phyloP scores from a whole-genome alignment of 2,113 vertebrate species.

The Peucedramus taeniatus region DNA sequence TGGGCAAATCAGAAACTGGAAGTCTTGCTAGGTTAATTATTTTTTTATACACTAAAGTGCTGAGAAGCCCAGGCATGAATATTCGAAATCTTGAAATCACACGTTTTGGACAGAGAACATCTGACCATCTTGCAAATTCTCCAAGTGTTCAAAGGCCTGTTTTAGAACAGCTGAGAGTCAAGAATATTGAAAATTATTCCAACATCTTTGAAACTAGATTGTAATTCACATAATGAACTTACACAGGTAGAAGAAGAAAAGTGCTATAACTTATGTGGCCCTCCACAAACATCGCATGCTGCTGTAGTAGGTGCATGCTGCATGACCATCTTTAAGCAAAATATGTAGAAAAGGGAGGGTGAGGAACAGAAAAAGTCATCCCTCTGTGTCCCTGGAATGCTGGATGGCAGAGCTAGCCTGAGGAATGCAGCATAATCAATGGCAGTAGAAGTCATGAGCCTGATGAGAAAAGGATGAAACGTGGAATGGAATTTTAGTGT shows the following conservation, averaged over 20 bases:
- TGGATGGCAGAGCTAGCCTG: neutral
- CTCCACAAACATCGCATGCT: neutral
- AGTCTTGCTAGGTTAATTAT: neutral
- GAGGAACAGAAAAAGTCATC: neutral
- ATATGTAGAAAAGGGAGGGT: neutral
- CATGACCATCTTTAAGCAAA: neutral
- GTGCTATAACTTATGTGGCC: accelerated
- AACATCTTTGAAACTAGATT: neutral
- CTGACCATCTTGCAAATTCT: neutral
- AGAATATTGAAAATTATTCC: neutral
- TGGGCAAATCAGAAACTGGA: neutral
- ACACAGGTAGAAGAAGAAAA: neutral
- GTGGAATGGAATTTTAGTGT: neutral
- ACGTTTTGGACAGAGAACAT: neutral
- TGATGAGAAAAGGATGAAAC: neutral
- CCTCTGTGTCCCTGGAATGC: neutral
- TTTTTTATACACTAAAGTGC: neutral
- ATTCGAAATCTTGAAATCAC: neutral
- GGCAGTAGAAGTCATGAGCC: neutral
- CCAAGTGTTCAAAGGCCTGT: neutral
- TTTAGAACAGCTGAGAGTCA: neutral
- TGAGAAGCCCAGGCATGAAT: neutral
- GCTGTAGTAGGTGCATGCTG: too few species aligned
- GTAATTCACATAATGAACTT: neutral
- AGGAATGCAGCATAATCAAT: neutral